Evolutionary conservation across 2,797 vertebrate genomes (phyloP).

Genomic region (Balearica regulorum): DNA sequence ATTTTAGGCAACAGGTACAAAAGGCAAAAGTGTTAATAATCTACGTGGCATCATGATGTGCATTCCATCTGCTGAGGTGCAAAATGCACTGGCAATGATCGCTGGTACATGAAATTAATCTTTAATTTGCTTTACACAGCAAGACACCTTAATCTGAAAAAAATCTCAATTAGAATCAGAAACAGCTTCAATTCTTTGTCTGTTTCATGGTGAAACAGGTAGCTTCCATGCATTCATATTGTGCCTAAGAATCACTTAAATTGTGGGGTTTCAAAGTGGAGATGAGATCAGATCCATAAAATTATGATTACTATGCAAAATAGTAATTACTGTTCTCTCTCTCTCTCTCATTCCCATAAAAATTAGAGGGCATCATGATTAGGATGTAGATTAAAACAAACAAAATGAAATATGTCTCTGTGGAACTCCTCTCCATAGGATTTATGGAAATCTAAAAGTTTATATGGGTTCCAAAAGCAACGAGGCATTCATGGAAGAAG

Average conservation of each 20-base stretch:
- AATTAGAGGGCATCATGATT: neutral
- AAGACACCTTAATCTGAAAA: neutral
- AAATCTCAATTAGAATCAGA: neutral
- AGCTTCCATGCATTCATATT: neutral
- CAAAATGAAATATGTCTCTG: neutral
- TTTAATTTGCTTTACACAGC: conserved; percentile 11
- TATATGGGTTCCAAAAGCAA: neutral
- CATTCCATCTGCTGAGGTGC: neutral
- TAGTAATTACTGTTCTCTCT: neutral
- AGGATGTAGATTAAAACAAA: neutral
- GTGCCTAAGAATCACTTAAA: neutral
- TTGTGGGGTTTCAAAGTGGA: neutral
- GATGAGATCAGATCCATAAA: neutral
- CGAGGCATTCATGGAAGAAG: neutral
- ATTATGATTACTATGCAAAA: neutral
- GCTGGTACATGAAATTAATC: neutral
- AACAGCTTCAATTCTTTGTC: neutral
- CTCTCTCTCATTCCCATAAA: neutral
- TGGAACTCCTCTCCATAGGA: neutral
- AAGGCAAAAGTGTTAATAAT: neutral
- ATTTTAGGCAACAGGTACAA: neutral
- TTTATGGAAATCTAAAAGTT: neutral
- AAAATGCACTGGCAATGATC: neutral
- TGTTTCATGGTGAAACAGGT: neutral
- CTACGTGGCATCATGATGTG: neutral